These are phyloP conservation scores for Chrysocyon brachyurus DNA, from an alignment of 2,797 vertebrate genomes.

Conservation along the genomic window DNA sequence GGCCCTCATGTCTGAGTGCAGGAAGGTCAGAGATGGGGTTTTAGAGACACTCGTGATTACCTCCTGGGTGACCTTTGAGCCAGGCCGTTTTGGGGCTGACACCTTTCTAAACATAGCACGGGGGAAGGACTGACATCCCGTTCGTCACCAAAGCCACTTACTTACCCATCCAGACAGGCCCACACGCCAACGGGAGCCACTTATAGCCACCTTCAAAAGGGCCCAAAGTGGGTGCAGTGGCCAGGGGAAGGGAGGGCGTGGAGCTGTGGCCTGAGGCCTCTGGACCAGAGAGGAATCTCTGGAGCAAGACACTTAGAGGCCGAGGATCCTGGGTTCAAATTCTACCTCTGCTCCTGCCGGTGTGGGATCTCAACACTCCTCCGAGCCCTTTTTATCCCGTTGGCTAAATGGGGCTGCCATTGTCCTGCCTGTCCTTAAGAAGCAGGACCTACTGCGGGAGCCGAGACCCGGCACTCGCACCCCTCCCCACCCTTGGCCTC, in stretches of 20 bases:
- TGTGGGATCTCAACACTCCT: not conserved
- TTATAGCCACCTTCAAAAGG: conserved; percentile 81
- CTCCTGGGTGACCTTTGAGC: conserved; percentile 66
- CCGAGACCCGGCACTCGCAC: fast-evolving
- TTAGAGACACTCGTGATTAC: conserved; percentile 78
- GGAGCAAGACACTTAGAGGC: not conserved
- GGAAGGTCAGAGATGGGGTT: conserved; percentile 69
- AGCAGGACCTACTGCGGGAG: not conserved
- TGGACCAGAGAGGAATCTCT: not conserved
- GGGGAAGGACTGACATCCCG: conserved; percentile 68
- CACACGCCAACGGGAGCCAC: conserved; percentile 63
- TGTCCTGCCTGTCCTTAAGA: fast-evolving
- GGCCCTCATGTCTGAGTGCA: not conserved
- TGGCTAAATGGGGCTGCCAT: fast-evolving
- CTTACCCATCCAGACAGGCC: conserved; percentile 72
- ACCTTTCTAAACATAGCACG: conserved; percentile 81
- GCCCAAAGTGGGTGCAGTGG: not conserved
- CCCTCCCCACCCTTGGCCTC: not conserved
- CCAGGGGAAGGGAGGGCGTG: not conserved
- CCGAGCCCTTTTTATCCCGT: not conserved
- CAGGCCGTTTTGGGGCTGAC: conserved; percentile 50
- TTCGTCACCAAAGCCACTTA: conserved; percentile 81
- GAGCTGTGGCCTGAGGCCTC: conserved; percentile 29
- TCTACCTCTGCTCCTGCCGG: not conserved
- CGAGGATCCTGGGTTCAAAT: not conserved